Base-by-base conservation (phyloP, 1,140 invertebrate species). In the Rhagoletis pomonella region DNA sequence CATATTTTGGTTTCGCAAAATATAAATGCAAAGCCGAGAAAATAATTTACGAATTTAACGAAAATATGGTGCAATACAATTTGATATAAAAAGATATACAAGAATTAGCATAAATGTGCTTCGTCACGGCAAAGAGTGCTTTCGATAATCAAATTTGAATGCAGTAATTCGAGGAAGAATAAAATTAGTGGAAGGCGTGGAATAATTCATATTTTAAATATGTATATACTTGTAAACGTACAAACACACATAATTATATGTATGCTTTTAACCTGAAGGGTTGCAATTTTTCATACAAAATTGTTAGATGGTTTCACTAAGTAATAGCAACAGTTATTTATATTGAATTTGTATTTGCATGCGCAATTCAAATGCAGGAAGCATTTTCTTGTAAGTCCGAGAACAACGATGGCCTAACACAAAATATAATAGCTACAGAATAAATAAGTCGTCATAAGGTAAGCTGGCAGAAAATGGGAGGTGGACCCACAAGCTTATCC, bases 101-200 rank as follows among this genome's bases (percentile, higher is more conserved):
- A 73, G 69, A 42, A 3, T 12, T 10, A 47, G 69, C 69, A 39
- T 50, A 55, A 81, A 81, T 81, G 73, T 55, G 73, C 73, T 58
- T 55, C 73, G 73, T 81, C 73, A 81, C 73, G 73, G 73, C 73
- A 81, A 81, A 81, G 55, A 81, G 73, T 29, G 73, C 73, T 81
- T 81, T 44, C 44, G 73, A 55, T 81, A 81, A 81, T 81, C 73
- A 55, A 81, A 81, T 81, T 81, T 81, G 73, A 73, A 73, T 73
- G 39, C 67, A 73, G 67, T 39, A 44, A 73, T 73, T 73, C 39
- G 67, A 42, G 67, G 42, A 47, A 73, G 42, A 73, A 73, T 73
- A 73, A 73, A 73, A 73, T 73, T 42, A 73, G 67, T 47, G 42
- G 44, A 73, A 73, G 67, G 67, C 39, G 67, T 73, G 39, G 10